Evolutionary conservation across 2,113 vertebrate species (phyloP), one percentile per base, ranked within the genome.

Genomic region (Erinaceus europaeus): DNA sequence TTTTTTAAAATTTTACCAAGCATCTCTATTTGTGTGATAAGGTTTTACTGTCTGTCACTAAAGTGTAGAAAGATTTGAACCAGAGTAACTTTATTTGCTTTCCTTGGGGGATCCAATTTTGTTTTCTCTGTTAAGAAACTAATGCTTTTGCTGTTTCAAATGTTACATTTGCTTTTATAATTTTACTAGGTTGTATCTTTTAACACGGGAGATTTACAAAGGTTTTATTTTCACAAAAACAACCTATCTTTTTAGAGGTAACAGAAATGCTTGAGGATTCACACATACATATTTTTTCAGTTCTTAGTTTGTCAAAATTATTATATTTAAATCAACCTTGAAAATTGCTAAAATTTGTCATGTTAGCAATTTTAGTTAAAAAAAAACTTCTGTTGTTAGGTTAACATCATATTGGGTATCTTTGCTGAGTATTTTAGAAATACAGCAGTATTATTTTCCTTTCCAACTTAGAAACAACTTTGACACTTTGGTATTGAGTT

Each of bases 121-220:
- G 4, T 79, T 64, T 75, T 29, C 12, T 18, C 9, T 75, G 77
- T 61, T 50, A 92, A 44, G 14, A 76, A 17, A 18, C 1, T 53
- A 38, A 69, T 40, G 7, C 18, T 23, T 48, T 80, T 42, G 29
- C 2, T 81, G 5, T 77, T 62, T 89, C 67, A 73, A 61, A 81
- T 67, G 32, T 88, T 77, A 71, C 40, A 44, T 48, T 91, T 78
- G 20, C 27, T 77, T 87, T 78, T 89, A 53, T 61, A 73, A 87
- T 46, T 72, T 86, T 68, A 15, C 38, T 27, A 86, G 55, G 11
- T 2, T 73, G 12, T 36, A 27, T 67, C 65, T 29, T 75, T 72
- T 44, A 25, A 67, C 52, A 65, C 2, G 11, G 38, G n/a, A 78
- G 5, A 1, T 68, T 74, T 20, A 59, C 40, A 62, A 64, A 17